phyloP scores from a whole-genome alignment of 2,113 vertebrate genomes.

The Australoheros scitulus region DNA sequence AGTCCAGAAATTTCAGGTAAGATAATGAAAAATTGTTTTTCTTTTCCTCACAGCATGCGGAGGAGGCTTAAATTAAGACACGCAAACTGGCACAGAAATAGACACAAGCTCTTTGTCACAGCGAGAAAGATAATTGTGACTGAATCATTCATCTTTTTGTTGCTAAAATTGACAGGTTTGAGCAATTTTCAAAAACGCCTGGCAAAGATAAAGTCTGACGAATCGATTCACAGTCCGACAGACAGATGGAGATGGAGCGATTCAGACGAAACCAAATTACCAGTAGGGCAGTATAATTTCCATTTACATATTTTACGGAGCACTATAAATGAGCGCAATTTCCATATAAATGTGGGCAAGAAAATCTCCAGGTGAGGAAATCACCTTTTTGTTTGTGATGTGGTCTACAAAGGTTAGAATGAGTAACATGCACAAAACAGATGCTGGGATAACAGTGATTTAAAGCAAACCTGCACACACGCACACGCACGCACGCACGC shows the following conservation, averaged over 20 bases:
- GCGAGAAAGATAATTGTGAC: conserved; percentile 5
- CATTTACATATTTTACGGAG: conserved; percentile 47
- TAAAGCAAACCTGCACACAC: not conserved
- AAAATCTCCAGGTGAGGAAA: conserved; percentile 25
- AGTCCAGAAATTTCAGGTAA: not conserved
- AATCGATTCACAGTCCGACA: conserved; percentile 31
- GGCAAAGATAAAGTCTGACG: conserved; percentile 29
- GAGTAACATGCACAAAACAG: conserved; percentile 28
- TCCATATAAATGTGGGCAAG: conserved; percentile 40
- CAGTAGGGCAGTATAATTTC: conserved; percentile 21
- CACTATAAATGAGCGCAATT: conserved; percentile 40
- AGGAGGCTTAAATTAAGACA: conserved; percentile 7
- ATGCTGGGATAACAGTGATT: conserved; percentile 41
- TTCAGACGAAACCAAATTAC: conserved; percentile 32
- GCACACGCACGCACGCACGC: not conserved
- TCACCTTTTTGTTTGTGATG: not conserved
- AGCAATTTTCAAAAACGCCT: conserved; percentile 38
- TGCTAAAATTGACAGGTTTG: conserved; percentile 22
- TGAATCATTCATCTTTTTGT: conserved; percentile 37
- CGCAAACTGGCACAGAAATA: not conserved
- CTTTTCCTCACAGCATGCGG: not conserved
- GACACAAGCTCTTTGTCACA: conserved; percentile 20
- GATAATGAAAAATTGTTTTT: not conserved
- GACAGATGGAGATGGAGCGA: conserved; percentile 39
- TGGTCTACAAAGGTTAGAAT: conserved; percentile 18